Evolutionary conservation across 2,113 vertebrate genomes (phyloP).

Genomic region (Anolis sagrei): DNA sequence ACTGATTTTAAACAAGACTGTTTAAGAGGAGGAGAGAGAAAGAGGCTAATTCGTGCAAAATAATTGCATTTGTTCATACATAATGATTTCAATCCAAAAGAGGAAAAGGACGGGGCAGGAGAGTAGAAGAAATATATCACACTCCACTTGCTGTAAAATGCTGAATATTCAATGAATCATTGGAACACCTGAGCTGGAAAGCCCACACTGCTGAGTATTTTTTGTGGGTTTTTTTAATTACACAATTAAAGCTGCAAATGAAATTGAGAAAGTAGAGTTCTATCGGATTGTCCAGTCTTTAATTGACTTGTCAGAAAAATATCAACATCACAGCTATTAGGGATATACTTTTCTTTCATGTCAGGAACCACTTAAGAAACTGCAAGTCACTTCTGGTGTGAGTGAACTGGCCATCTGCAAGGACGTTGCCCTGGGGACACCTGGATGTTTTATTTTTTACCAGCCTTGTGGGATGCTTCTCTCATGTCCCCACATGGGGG

Average conservation of each 20-base stretch:
- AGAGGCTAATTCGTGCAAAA: no score
- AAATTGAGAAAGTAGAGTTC: background rate
- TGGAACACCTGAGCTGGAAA: slow-evolving; percentile 26
- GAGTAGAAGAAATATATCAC: slow-evolving; percentile 21
- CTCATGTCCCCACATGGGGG: no score
- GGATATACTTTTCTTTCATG: no score
- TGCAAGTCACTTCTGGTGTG: no score
- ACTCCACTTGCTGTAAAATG: slow-evolving; percentile 11
- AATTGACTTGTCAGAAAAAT: background rate
- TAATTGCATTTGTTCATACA: no score
- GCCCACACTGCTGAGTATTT: no score
- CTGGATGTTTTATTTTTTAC: no score
- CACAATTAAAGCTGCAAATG: background rate
- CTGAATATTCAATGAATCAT: slow-evolving; percentile 45
- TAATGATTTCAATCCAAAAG: slow-evolving; percentile 37
- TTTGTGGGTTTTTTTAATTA: background rate
- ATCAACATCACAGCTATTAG: background rate
- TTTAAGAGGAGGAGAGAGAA: no score
- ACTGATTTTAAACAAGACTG: background rate
- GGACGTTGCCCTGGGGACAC: no score
- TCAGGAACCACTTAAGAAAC: no score
- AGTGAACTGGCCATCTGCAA: no score
- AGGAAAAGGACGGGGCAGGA: slow-evolving; percentile 3
- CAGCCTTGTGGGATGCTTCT: no score
- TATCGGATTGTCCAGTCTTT: background rate